Evolutionary conservation across 2,888 invertebrate genomes (phyloP), one percentile per base, ranked within the genome.

Genomic region (Drosophila stalkeri): DNA sequence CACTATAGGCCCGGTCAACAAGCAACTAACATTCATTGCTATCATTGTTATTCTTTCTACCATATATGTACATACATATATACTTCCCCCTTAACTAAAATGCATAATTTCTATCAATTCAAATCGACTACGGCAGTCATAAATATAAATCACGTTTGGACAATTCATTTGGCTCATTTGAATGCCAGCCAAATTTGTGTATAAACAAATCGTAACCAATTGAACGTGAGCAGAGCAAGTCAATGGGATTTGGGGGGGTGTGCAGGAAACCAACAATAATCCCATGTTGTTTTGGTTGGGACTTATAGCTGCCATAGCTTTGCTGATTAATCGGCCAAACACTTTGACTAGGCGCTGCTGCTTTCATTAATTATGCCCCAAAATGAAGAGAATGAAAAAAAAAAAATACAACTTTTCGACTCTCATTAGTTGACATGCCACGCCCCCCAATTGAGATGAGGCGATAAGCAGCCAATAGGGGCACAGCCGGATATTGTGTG

Each of bases 351-450:
- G 66, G 52, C 52, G 52, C 37, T 66, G 70, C 62, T 59, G 57
- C 73, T 66, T 60, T 61, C 77, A 80, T 77, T 82, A 77, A 86
- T 84, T 84, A 81, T 70, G 70, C 61, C 74, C 37, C 72, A 14
- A 16, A 75, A 62, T 39, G 46, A 27, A 37, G 47, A 54, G 46
- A 43, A 46, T 14, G 54, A 61, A 49, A 54, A 23, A 16, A 54
- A 41, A 41, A 67, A 44, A 51, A 37, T 33, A 51, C 66, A 80
- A 75, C 54, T 72, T 81, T 64, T 64, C 66, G 64, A 54, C 56
- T 61, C 70, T 84, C 75, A 84, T 85, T 82, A 82, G 85, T 80
- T 82, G 78, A 76, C 78, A 76, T 69, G 78, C 71, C 75, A 82
- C 82, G 76, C 87, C 80, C 47, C 37, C 5, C 54, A 39, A 55